Conservation (phyloP, 2,113 vertebrate species). For the Nerophis ophidion region DNA sequence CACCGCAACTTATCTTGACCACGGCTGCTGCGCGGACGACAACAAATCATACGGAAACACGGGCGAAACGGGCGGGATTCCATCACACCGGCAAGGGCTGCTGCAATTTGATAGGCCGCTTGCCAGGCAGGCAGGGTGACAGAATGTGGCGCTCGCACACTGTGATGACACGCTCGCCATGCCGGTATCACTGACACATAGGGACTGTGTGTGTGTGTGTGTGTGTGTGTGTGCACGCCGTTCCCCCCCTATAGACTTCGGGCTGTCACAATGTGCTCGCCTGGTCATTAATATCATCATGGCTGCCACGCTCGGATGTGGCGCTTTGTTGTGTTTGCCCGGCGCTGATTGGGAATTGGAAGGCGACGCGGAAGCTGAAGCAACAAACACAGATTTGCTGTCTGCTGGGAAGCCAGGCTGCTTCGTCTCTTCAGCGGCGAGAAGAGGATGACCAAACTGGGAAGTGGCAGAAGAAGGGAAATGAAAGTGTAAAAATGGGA, state of each 20-base stretch:
- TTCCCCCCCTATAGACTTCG: background rate
- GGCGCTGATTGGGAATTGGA: slow-evolving; percentile 40
- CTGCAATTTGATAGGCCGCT: slow-evolving; percentile 69
- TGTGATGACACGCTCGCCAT: slow-evolving; percentile 52
- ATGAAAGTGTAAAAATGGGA: slow-evolving; percentile 30
- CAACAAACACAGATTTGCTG: slow-evolving; percentile 48
- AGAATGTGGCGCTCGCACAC: slow-evolving; percentile 58
- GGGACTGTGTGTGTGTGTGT: slow-evolving; percentile 8
- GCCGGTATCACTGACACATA: slow-evolving; percentile 42
- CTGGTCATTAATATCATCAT: slow-evolving; percentile 22
- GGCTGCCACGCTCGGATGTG: slow-evolving; percentile 17
- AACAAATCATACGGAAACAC: background rate
- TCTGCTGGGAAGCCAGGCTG: slow-evolving; percentile 38
- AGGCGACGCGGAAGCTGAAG: slow-evolving; percentile 30
- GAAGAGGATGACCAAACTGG: slow-evolving; percentile 10
- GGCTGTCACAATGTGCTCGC: slow-evolving; percentile 13
- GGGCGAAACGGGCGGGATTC: slow-evolving; percentile 42
- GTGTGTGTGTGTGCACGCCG: background rate
- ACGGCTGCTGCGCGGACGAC: slow-evolving; percentile 34
- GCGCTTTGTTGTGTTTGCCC: slow-evolving; percentile 40
- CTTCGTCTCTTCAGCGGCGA: slow-evolving; percentile 2
- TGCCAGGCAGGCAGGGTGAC: slow-evolving; percentile 65
- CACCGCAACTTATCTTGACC: slow-evolving; percentile 45
- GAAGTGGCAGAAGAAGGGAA: slow-evolving; percentile 23
- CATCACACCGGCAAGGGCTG: slow-evolving; percentile 67